Evolutionary conservation across 1,140 invertebrate species (phyloP), one percentile per base, ranked within the genome.

Genomic region (Magallana ariakensis): DNA sequence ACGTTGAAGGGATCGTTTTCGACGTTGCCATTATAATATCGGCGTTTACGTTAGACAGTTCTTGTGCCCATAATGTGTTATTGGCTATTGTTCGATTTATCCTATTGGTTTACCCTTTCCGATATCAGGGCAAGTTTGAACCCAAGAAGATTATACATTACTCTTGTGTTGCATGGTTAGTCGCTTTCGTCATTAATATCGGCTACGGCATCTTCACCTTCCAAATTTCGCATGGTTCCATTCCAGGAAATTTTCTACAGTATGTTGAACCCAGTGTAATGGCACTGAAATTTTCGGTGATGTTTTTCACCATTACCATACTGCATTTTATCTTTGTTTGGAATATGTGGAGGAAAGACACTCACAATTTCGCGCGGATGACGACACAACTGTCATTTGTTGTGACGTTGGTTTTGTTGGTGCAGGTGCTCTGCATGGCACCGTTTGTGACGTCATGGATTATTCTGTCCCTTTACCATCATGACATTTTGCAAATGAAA

Each of bases 401-500:
- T 19, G 66, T 75, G 10, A 75, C 66, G 66, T 26, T 75, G 9
- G 66, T 75, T 13, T 26, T 75, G 1, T 26, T 75, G 66, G 66
- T 75, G 66, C 66, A 75, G 22, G 66, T 75, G 66, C 66, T 75
- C 10, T 75, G 66, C 22, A 75, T 75, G 66, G 66, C 66, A 75
- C 66, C 66, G 66, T 75, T 75, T 75, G 66, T 75, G 22, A 75
- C 66, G 66, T 75, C 66, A 75, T 75, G 66, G 66, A 75, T 75
- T 75, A 75, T 75, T 26, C 66, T 75, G 9, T 75, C 66, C 2
- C 66, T 75, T 75, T 75, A 75, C 11, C 66, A 75, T 26, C 66
- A 75, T 13, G 66, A 26, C 22, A 19, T 75, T 13, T 8, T 75
- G 22, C 66, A 75, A 26, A 75, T 75, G 66, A 75, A 75, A 75